Percentiles rank a stretch among this genome's conserved stretches.
These are phyloP conservation scores for Ginglymostoma cirratum DNA, from an alignment of 2,113 vertebrate genomes.

Conservation along the genomic window DNA sequence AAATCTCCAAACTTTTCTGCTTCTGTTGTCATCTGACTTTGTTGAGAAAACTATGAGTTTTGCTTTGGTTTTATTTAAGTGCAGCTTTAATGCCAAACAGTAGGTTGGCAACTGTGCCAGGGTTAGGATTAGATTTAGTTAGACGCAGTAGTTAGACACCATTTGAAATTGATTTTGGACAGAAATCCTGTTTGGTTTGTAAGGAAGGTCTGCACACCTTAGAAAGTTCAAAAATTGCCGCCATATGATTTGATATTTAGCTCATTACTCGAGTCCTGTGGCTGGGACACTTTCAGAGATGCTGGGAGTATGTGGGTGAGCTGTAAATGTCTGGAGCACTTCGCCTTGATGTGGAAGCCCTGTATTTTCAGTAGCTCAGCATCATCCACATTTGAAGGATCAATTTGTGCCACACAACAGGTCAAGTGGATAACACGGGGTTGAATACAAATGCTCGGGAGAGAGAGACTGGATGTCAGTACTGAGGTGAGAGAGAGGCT, in stretches of 20 bases:
- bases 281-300: neutral
- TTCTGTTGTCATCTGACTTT: neutral
- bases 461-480: no score
- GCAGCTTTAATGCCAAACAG: neutral
- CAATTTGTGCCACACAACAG: neutral
- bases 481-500: no score
- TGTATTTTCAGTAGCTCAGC: neutral
- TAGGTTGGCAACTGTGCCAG: no score
- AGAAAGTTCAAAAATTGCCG: neutral
- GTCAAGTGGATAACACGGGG: neutral
- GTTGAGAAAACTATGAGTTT: neutral
- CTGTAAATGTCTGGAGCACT: neutral
- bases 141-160: neutral
- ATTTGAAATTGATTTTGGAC: neutral
- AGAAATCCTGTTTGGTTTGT: neutral
- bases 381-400: neutral
- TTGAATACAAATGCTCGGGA: neutral
- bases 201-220: neutral
- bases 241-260: neutral
- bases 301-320: neutral
- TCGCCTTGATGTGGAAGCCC: neutral
- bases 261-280: no score
- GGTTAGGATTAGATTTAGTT: no score
- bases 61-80: neutral
- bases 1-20: neutral